Percentiles rank a stretch among this genome's conserved stretches.
These are phyloP conservation scores for Phenganax stokvisi DNA, from an alignment of 92 coral and sea anemone genomes.

Conservation along the genomic window DNA sequence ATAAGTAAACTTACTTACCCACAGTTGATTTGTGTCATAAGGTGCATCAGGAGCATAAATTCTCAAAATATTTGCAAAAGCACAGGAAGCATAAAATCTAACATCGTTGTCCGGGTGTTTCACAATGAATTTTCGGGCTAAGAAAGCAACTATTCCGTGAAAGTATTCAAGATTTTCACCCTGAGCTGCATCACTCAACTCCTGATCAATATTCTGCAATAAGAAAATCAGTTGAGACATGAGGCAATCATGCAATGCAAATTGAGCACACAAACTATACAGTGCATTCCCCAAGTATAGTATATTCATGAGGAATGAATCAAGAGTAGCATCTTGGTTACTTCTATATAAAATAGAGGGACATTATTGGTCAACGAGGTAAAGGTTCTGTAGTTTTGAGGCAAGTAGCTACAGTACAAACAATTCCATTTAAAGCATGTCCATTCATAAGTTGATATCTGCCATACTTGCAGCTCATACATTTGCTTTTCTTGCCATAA, in stretches of 20 bases:
- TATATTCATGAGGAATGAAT: no score
- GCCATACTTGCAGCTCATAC: no score
- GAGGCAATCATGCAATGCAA: neutral
- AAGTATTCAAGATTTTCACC: conserved; percentile 45
- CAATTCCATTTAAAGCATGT: no score
- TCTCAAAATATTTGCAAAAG: conserved; percentile 76
- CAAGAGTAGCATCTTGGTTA: no score
- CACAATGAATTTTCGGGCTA: conserved; percentile 61
- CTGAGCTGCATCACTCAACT: conserved; percentile 69
- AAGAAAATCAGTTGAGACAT: neutral
- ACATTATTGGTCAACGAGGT: no score
- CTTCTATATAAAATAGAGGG: no score
- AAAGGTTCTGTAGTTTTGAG: no score
- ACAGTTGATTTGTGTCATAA: conserved; percentile 53
- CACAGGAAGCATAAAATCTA: conserved; percentile 67
- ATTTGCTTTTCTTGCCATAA: no score
- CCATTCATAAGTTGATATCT: no score
- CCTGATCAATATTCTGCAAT: conserved; percentile 64
- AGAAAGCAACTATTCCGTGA: conserved; percentile 50
- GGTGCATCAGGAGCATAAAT: conserved; percentile 89
- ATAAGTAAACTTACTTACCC: conserved; percentile 39
- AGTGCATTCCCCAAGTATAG: neutral
- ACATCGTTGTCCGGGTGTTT: conserved; percentile 88
- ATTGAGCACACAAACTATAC: neutral
- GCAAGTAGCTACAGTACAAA: no score